Evolutionary conservation across 2,113 vertebrate genomes (phyloP).

Genomic region (Rattus norvegicus): DNA sequence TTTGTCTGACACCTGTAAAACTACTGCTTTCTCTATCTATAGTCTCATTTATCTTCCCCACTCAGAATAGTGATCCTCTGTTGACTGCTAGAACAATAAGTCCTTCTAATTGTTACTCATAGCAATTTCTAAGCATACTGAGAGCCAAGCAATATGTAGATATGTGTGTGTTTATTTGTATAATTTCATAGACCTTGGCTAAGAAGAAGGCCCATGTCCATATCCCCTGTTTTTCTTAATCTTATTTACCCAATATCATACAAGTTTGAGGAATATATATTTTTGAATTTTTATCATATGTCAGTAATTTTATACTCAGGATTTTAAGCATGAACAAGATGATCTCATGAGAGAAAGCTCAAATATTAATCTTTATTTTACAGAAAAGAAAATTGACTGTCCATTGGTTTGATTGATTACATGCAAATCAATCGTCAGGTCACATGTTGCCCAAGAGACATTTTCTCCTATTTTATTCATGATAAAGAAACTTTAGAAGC

Average conservation of each 20-base stretch:
- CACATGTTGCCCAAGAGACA: neutral
- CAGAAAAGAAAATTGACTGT: conserved; percentile 54
- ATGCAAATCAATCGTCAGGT: conserved; percentile 53
- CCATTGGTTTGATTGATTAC: conserved; percentile 66
- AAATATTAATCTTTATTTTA: conserved; percentile 60
- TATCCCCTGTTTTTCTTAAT: neutral
- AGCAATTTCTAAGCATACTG: neutral
- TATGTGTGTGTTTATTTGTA: no score
- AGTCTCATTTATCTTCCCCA: neutral
- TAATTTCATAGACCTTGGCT: neutral
- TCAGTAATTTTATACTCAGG: neutral
- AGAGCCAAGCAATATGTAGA: neutral
- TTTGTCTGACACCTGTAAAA: conserved; percentile 12
- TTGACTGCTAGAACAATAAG: neutral
- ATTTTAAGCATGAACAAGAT: conserved; percentile 24
- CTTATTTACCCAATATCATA: neutral
- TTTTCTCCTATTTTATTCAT: conserved; percentile 14
- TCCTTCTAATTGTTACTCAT: neutral
- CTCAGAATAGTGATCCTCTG: neutral
- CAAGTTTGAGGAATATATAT: neutral
- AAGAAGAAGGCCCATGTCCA: neutral
- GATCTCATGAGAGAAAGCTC: neutral
- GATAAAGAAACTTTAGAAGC: conserved; percentile 6
- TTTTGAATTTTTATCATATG: neutral
- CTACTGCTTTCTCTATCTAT: neutral